Conservation (phyloP, 2,113 vertebrate genomes). For the Conger conger region DNA sequence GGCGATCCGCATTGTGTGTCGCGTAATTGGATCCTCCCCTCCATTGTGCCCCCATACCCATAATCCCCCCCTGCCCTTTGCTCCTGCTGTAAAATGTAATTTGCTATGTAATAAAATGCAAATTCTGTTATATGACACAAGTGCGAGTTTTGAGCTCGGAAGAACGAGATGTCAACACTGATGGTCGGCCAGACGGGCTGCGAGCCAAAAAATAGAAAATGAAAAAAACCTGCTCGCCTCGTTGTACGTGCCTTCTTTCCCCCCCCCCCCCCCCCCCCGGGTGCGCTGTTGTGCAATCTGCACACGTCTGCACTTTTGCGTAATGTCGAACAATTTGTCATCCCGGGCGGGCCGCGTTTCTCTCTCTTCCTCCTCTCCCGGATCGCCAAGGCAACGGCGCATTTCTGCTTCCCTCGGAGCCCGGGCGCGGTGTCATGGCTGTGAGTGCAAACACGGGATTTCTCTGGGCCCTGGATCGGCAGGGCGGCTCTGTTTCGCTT, state of each 20-base stretch:
- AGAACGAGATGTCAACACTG: not conserved
- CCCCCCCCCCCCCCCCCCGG: not conserved
- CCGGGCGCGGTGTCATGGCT: not conserved
- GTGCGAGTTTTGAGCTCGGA: not conserved
- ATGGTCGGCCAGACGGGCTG: slow-evolving; percentile 4
- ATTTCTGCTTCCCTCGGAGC: not conserved
- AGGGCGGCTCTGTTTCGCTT: not conserved
- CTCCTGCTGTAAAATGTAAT: not conserved
- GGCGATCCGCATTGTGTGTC: not conserved
- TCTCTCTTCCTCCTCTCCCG: slow-evolving; percentile 50
- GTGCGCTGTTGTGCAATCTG: slow-evolving; percentile 41
- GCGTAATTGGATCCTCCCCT: not conserved
- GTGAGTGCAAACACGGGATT: not conserved
- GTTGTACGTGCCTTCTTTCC: not conserved
- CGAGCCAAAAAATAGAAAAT: not conserved
- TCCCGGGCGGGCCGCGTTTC: slow-evolving; percentile 71
- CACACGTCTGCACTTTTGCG: slow-evolving; percentile 50
- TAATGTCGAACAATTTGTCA: slow-evolving; percentile 69
- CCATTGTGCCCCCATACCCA: not conserved
- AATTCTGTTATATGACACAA: not conserved
- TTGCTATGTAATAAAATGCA: not conserved
- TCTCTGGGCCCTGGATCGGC: not conserved
- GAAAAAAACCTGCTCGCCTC: not conserved
- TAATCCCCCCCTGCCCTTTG: not conserved
- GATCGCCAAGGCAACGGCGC: slow-evolving; percentile 49